phyloP scores from a whole-genome alignment of 2,797 vertebrate genomes.

The Serranus cabrilla region DNA sequence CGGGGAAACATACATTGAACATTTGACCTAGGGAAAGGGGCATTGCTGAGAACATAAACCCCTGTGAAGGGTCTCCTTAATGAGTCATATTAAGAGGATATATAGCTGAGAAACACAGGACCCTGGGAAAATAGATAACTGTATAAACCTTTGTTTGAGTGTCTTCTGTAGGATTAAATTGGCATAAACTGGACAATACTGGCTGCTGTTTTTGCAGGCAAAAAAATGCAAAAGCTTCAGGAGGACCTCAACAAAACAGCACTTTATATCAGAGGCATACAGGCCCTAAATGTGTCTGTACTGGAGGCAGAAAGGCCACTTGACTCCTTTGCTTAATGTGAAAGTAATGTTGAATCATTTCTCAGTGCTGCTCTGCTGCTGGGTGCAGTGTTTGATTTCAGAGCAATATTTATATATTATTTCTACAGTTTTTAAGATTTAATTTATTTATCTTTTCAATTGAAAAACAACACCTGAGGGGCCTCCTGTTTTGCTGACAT shows the following conservation, averaged over 20 bases:
- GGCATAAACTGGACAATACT: neutral
- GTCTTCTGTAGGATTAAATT: slow-evolving; percentile 1
- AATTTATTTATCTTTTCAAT: slow-evolving; percentile 2
- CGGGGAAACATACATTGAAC: no score
- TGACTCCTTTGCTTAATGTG: no score
- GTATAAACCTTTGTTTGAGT: neutral
- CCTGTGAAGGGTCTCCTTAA: no score
- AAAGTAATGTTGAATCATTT: neutral
- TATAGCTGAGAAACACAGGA: no score
- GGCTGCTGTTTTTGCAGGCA: no score
- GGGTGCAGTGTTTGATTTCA: neutral
- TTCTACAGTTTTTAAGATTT: slow-evolving; percentile 4
- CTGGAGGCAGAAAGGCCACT: neutral
- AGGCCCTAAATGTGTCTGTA: no score
- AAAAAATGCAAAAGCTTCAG: neutral
- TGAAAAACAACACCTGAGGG: neutral
- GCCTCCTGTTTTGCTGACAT: slow-evolving; percentile 5
- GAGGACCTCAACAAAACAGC: neutral
- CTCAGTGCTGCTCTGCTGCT: neutral
- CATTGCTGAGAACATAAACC: no score
- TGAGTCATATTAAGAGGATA: no score
- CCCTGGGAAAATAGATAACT: neutral
- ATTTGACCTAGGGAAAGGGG: no score
- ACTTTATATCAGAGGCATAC: neutral
- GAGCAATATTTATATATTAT: neutral